These are phyloP conservation scores for Lepidostoma basale DNA, from an alignment of 1,140 invertebrate genomes.

Conservation along the genomic window DNA sequence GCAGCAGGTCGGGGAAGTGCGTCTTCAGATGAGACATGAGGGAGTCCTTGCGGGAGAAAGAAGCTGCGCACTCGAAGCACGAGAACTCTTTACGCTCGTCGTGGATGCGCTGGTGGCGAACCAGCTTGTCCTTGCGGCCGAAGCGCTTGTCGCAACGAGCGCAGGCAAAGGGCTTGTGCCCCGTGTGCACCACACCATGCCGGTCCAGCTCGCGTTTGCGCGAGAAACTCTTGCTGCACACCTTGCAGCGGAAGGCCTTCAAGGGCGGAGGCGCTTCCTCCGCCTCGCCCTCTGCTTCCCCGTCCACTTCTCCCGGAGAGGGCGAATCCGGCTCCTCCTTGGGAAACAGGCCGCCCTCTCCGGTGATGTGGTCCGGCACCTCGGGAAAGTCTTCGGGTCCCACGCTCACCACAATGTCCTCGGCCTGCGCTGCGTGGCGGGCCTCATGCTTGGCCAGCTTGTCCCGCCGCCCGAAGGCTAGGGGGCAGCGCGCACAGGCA, in stretches of 20 bases:
- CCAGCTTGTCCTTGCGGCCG: slow-evolving; percentile 69
- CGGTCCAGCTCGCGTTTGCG: slow-evolving; percentile 69
- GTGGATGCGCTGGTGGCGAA: slow-evolving; percentile 67
- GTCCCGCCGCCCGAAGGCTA: slow-evolving; percentile 69
- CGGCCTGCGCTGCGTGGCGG: slow-evolving; percentile 56
- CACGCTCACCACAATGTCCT: slow-evolving; percentile 64
- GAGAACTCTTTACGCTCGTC: slow-evolving; percentile 62
- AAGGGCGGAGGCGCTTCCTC: slow-evolving; percentile 50
- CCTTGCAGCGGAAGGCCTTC: slow-evolving; percentile 61
- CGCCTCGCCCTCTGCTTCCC: background rate
- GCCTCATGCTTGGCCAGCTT: slow-evolving; percentile 67
- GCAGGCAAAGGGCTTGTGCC: slow-evolving; percentile 67
- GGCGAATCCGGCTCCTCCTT: slow-evolving; percentile 21
- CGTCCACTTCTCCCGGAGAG: background rate
- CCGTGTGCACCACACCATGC: slow-evolving; percentile 66
- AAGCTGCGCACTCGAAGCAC: slow-evolving; percentile 63
- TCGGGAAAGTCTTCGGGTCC: slow-evolving; percentile 61
- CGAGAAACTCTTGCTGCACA: slow-evolving; percentile 68
- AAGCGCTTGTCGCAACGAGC: slow-evolving; percentile 68
- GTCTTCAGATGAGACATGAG: slow-evolving; percentile 64
- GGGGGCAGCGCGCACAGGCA: slow-evolving; percentile 69
- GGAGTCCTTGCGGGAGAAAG: slow-evolving; percentile 62
- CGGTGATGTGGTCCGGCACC: slow-evolving; percentile 61
- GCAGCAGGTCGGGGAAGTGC: slow-evolving; percentile 53
- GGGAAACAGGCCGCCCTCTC: slow-evolving; percentile 49